phyloP scores from a whole-genome alignment of 2,113 vertebrate genomes.

The Arenaria interpres region DNA sequence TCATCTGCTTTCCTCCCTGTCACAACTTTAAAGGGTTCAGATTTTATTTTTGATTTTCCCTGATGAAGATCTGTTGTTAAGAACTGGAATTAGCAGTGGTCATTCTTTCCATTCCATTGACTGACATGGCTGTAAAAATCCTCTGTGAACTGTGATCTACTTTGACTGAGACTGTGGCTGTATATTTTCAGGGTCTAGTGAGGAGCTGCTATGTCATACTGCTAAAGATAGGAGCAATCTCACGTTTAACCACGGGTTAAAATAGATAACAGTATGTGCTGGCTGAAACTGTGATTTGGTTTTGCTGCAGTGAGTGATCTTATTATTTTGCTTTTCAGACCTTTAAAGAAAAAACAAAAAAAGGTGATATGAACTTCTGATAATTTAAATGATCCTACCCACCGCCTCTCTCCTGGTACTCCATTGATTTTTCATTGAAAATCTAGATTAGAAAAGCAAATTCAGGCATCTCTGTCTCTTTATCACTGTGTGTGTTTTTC shows the following conservation, averaged over 20 bases:
- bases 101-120: constrained; percentile 33
- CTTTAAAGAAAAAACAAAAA: neutral
- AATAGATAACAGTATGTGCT: neutral
- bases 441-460: neutral
- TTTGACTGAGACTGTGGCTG: neutral
- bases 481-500: neutral
- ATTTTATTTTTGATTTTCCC: neutral
- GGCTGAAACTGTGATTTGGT: neutral
- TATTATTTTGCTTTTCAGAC: constrained; percentile 18
- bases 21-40: neutral
- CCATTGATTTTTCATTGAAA: constrained; percentile 23
- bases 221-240: constrained; percentile 24
- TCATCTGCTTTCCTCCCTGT: neutral
- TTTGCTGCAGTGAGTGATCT: neutral
- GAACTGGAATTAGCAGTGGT: neutral
- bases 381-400: neutral
- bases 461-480: neutral
- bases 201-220: neutral
- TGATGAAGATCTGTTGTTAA: neutral
- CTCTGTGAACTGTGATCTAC: constrained; percentile 26
- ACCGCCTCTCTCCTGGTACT: neutral
- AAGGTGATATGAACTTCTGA: constrained; percentile 1
- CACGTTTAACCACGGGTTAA: constrained; percentile 48
- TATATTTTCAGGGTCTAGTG: constrained; percentile 46
- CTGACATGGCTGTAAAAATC: constrained; percentile 15